Base-by-base conservation (phyloP, 1,140 invertebrate species). In the Euschistus heros region DNA sequence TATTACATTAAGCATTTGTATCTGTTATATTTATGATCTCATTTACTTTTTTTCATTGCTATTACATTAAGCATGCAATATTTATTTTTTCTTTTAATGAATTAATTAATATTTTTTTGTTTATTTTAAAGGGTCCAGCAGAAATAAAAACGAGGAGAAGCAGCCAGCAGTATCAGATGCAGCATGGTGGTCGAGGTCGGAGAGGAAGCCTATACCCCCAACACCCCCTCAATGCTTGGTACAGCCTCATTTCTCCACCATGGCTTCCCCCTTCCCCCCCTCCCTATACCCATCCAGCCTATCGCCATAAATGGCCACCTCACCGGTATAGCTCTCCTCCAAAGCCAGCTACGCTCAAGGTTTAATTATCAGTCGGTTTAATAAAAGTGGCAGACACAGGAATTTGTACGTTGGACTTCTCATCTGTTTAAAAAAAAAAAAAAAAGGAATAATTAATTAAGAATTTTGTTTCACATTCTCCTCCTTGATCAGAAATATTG, bases 181-280 rank as follows among this genome's bases (percentile, higher is more conserved):
- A 52, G 22, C 57, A 62, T 14, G 54, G 54, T 24, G 54, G 54
- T 15, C 14, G 20, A 6, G 24, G 15, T 2, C 18, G 54, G 18
- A 4, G 54, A 17, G 24, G 24, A 24, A 57, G 24, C 24, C 54
- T 57, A 1, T 57, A 57, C 54, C 47, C 57, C 7, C 65, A 55
- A n/a, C 65, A 60, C 22, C 65, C 30, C 8, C 44, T 62, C 30
- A 47, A 64, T 30, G 62, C 65, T 15, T 70, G 69, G 69, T 70
- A 69, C 67, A 70, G 62, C 33, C 44, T 70, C 47, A 68, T 70
- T 30, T 68, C 69, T 15, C 68, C 66, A n/a, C 68, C 65, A 14
- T 69, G 68, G 67, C 68, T 69, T 14, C 61, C 68, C 5, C 65
- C 68, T 14, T 69, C 69, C 1, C 68, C 69, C 14, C 68, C 69